Conservation (phyloP, 2,888 invertebrate genomes). For the Parelbella ahira region DNA sequence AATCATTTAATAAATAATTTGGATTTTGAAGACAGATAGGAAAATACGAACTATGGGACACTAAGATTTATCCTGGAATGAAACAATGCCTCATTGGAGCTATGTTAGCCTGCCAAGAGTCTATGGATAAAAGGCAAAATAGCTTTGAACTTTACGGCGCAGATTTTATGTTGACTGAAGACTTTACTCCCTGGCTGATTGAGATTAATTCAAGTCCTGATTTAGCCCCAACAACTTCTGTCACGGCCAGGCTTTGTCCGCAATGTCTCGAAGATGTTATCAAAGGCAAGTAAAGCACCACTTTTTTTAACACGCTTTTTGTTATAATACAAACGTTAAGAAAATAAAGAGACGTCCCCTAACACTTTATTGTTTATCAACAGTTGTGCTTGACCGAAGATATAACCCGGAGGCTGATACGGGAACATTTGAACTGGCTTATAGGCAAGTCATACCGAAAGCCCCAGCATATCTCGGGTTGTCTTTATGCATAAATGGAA, state of each 20-base stretch:
- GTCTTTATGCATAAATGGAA: conserved; percentile 85
- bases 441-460: conserved; percentile 87
- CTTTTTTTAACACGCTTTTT: no score
- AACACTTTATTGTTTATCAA: conserved; percentile 47
- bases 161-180: conserved; percentile 95
- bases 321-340: no score
- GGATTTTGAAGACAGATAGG: conserved; percentile 83
- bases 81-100: conserved; percentile 87
- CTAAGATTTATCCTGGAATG: conserved; percentile 94
- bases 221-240: conserved; percentile 93
- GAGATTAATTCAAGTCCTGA: conserved; percentile 97
- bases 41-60: conserved; percentile 88
- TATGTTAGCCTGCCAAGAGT: conserved; percentile 92
- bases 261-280: conserved; percentile 94
- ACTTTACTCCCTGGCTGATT: conserved; percentile 94
- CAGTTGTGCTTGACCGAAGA: conserved; percentile 89
- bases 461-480: conserved; percentile 90
- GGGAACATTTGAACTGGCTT: conserved; percentile 89
- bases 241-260: conserved; percentile 92
- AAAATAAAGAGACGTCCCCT: no score
- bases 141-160: conserved; percentile 97
- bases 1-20: conserved; percentile 32
- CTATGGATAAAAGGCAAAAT: conserved; percentile 88
- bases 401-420: conserved; percentile 87
- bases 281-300: no score